Base-by-base conservation (phyloP, 92 coral and sea anemone species). In the Palythoa grandiflora region DNA sequence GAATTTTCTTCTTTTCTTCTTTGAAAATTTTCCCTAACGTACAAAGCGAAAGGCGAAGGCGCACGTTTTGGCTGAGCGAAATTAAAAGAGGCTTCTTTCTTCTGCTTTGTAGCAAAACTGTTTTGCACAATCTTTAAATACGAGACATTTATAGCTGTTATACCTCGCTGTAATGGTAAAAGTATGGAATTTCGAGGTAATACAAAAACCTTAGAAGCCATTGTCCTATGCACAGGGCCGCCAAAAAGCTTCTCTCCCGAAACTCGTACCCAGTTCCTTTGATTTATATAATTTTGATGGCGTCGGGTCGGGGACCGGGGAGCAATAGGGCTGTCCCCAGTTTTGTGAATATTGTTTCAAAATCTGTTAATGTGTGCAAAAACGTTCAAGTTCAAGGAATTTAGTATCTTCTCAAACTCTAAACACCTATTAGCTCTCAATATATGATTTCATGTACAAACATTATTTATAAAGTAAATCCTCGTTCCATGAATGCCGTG, bases 11-110 rank as follows among this genome's bases (percentile, higher is more conserved):
- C 75, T 68, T 81, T 54, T 14, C 21, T 44, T 15, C 39, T 77
- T 13, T 81, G 57, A 75, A 81, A 81, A 15, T 48, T 50, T 19
- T 66, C 86, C 44, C 86, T 60, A 66, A 81, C 86, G 60, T 66
- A 81, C 86, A 81, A 81, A 81, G 86, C 86, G 63, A 81, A 81
- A 11, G 86, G 86, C 9, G 75, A 44, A 16, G 60, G 86, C 6
- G 86, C 59, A 14, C 74, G 75, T 14, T 68, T 81, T 1, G 86
- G 86, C 28, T 68, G 75, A 11, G 39, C 57, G 0, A 39, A 57
- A 8, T 66, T 81, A 47, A 35, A 81, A 19, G 44, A 68, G 9
- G 68, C 60, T 66, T 81, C 86, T 37, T 81, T 81, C 40, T 66
- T 68, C 63, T 81, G 44, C 59, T 66, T 81, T 37, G 86, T 38